Base-by-base conservation (phyloP, 2,113 vertebrate species). In the Notarius quadriscutis region DNA sequence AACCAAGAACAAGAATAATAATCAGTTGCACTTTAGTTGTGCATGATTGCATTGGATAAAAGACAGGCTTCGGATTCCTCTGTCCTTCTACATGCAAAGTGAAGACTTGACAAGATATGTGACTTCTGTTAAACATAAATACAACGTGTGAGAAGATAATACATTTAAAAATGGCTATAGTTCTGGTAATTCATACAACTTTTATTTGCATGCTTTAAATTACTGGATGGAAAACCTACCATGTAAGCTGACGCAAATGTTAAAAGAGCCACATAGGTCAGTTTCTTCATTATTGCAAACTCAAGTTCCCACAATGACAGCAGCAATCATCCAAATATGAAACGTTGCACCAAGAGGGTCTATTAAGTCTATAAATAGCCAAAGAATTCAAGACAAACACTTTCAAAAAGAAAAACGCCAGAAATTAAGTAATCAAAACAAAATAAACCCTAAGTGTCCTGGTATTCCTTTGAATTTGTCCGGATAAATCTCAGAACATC, bases 401-500 rank as follows among this genome's bases (percentile, higher is more conserved):
- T 41, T 72, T 41, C 34, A 74, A 18, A 41, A 50, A 48, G 9
- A 2, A 51, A n/a, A 25, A n/a, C 27, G 27, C 22, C 7, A 63
- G 48, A 22, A 63, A 2, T 34, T 34, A 82, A 41, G 30, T 18
- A 72, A 27, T 25, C 55, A 18, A 71, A 74, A 8, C 7, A 74
- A 74, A 15, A 57, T 48, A n/a, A 85, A 72, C 60, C 60, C 0
- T 25, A 51, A 50, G 34, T 50, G 34, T 62, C 84, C 57, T 27
- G 69, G 14, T 85, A 75, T 62, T 85, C 71, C 71, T 77, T 85
- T 77, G 30, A 50, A n/a, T 51, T 51, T 34, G 34, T 87, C 62
- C 15, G 62, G 5, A 22, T 51, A 25, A 63, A 12, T 25, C 58
- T 72, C 7, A 20, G 30, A 9, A 58, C 78, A 60, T 34, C 7